These are phyloP conservation scores for Heliconius ethilla DNA, from an alignment of 2,888 invertebrate genomes.

Conservation along the genomic window DNA sequence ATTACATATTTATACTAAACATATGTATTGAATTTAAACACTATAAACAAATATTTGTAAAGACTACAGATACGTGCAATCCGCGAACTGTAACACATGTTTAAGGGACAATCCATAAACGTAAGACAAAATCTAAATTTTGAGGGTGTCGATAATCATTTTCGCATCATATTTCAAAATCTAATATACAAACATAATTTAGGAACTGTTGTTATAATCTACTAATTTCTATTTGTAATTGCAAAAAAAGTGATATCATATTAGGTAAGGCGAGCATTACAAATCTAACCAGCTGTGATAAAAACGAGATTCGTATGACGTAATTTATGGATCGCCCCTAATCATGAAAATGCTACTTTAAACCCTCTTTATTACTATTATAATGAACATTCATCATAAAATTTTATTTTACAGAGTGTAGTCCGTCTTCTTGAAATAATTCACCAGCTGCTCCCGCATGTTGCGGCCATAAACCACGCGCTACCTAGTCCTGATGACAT, in stretches of 20 bases:
- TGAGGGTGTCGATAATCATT: not conserved
- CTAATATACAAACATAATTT: not conserved
- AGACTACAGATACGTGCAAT: no score
- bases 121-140: no score
- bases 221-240: not conserved
- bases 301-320: not conserved
- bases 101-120: no score
- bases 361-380: no score
- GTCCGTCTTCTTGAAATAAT: constrained; percentile 93
- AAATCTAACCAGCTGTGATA: not conserved
- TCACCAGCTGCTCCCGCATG: constrained; percentile 93
- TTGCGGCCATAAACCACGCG: constrained; percentile 91
- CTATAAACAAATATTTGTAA: no score
- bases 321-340: not conserved
- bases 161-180: not conserved
- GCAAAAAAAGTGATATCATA: not conserved
- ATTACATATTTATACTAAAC: no score
- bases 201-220: not conserved
- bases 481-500: constrained; percentile 61
- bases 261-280: not conserved
- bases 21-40: no score
- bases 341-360: no score
- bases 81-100: no score
- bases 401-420: constrained; percentile 83
- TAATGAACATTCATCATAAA: not conserved